Conservation (phyloP, 2,888 invertebrate species). For the Laothoe populi region DNA sequence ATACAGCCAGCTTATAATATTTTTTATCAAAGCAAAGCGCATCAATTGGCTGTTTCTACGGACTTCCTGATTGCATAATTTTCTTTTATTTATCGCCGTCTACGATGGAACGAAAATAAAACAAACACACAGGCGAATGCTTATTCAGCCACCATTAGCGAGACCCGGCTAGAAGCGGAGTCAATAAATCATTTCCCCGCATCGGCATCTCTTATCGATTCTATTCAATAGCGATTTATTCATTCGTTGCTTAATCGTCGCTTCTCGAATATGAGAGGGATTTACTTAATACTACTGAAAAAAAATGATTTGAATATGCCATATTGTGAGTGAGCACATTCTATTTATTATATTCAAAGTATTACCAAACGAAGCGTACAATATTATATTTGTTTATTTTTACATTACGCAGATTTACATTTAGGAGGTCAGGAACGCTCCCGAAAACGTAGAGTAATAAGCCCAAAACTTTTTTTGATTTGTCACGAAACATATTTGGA, state of each 20-base stretch:
- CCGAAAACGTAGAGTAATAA: no score
- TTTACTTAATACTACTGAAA: conserved; percentile 52
- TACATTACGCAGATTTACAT: no score
- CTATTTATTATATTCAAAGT: background rate
- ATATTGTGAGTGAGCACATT: background rate
- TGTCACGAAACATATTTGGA: no score
- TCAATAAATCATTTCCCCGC: conserved; percentile 78
- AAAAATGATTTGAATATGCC: background rate
- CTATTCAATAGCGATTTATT: conserved; percentile 74
- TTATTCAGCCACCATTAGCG: conserved; percentile 52
- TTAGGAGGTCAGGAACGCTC: background rate
- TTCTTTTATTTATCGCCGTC: conserved; percentile 53
- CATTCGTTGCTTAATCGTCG: conserved; percentile 56
- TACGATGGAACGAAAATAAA: conserved; percentile 53
- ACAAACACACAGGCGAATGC: conserved; percentile 48
- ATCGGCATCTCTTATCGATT: conserved; percentile 73
- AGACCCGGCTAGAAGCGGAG: conserved; percentile 56
- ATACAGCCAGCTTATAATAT: conserved; percentile 22
- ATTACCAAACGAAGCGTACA: background rate
- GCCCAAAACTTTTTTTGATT: no score
- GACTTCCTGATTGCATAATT: conserved; percentile 53
- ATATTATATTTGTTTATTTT: no score
- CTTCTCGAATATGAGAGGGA: conserved; percentile 62
- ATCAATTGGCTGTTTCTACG: conserved; percentile 39
- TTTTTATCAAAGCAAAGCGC: conserved; percentile 41